phyloP scores from a whole-genome alignment of 1,140 invertebrate genomes.

The Drosophila lowei region DNA sequence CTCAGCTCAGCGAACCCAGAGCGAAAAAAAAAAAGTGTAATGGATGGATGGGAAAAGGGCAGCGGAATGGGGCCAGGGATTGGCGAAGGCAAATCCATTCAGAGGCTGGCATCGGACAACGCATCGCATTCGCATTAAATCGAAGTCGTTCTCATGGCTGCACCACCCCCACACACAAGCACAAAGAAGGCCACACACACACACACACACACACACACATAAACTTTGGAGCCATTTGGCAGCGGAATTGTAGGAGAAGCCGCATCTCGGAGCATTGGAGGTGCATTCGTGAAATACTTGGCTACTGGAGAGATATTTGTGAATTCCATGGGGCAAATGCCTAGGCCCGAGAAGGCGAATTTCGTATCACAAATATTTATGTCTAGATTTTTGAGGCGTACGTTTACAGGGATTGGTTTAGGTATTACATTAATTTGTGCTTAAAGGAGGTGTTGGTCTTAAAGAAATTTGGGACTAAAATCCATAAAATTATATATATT shows the following conservation, averaged over 20 bases:
- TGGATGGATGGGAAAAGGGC: constrained; percentile 22
- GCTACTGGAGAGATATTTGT: background rate
- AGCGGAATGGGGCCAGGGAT: constrained; percentile 23
- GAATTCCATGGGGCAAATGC: background rate
- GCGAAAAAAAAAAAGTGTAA: constrained; percentile 35
- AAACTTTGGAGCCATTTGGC: constrained; percentile 67
- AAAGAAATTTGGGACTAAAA: background rate
- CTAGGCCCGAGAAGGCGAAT: too few relatives aligned
- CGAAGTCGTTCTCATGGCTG: constrained; percentile 64
- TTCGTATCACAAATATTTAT: too few relatives aligned
- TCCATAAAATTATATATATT: too few relatives aligned
- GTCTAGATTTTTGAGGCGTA: too few relatives aligned
- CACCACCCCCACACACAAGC: constrained; percentile 13
- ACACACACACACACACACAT: constrained; percentile 18
- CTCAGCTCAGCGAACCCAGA: constrained; percentile 73
- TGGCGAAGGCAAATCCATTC: constrained; percentile 54
- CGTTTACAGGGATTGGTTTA: too few relatives aligned
- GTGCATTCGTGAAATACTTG: constrained; percentile 43
- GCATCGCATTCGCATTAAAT: constrained; percentile 79
- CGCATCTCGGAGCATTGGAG: constrained; percentile 33
- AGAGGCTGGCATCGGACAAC: constrained; percentile 59
- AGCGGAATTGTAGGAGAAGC: constrained; percentile 57
- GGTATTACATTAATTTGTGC: too few relatives aligned
- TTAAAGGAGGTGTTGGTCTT: background rate
- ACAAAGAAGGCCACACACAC: constrained; percentile 8